Base-by-base conservation (phyloP, 2,797 vertebrate genomes). In the Carduelis carduelis region DNA sequence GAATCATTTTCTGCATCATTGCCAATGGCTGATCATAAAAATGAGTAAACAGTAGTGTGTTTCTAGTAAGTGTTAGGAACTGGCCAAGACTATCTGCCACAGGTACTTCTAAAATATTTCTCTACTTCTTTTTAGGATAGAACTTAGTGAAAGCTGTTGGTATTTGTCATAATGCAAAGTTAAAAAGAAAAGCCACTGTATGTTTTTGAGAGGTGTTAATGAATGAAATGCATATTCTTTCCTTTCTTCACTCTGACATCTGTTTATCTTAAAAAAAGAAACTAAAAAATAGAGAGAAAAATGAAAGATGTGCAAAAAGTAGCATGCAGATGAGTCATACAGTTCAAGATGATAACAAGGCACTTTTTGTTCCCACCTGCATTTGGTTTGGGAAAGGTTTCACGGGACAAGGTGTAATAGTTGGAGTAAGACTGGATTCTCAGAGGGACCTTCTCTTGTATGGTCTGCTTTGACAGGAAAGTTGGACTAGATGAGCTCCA, bases 361-460 rank as follows among this genome's bases (percentile, higher is more conserved):
- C 1, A 0, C 11, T 53, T 69, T 85, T 26, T 79, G 9, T 49
- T 55, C 15, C 21, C 9, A 52, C 8, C 5, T 2, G 0, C 1
- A 8, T 59, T 68, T 75, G 7, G 8, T 41, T 37, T 60, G 37
- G 30, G 26, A 87, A 75, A 71, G 9, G 26, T 68, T 90, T 75
- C 49, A 44, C 0, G 1, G 16, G 5, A 84, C 30, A 69, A 71
- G 6, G 9, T 60, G 27, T 18, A 44, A 41, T 12, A 66, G 22
- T 6, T 87, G 43, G 30, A 66, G 14, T 47, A 87, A 61, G 55
- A 5, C n/a, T 55, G 12, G 8, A 41, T 35, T 91, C 52, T 47
- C 49, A 32, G 26, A 37, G n/a, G 44, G 13, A 26, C 8, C 5
- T 20, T 12, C 12, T 61, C 19, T 11, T 68, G 1, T 24, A 8